phyloP scores from a whole-genome alignment of 1,140 invertebrate species.

The Eubasilissa regina region DNA sequence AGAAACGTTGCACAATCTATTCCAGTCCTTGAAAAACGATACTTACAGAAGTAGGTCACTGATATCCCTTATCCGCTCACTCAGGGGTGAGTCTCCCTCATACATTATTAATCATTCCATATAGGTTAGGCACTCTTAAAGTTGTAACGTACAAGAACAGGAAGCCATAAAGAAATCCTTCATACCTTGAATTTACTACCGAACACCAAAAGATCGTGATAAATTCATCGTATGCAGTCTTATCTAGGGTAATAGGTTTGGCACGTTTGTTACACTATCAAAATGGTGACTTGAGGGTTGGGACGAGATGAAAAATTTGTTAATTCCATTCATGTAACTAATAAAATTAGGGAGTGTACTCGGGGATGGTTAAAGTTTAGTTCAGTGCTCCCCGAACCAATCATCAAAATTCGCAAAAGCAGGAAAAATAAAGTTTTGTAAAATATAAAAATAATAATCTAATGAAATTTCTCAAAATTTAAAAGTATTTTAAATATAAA shows the following conservation, averaged over 20 bases:
- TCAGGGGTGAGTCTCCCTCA: not conserved
- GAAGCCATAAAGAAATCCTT: constrained; percentile 23
- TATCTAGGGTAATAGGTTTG: not conserved
- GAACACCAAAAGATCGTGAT: constrained; percentile 24
- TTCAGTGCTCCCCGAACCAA: too few relatives aligned
- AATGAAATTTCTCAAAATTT: too few relatives aligned
- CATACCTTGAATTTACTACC: constrained; percentile 2
- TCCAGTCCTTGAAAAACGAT: constrained; percentile 19
- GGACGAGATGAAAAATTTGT: too few relatives aligned
- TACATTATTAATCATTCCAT: constrained; percentile 25
- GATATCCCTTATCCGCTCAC: constrained; percentile 31
- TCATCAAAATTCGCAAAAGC: too few relatives aligned
- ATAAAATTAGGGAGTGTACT: too few relatives aligned
- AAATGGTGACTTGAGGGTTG: too few relatives aligned
- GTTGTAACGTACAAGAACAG: not conserved
- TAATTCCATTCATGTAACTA: too few relatives aligned
- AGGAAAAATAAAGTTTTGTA: too few relatives aligned
- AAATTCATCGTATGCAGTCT: constrained; percentile 33
- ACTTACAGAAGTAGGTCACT: constrained; percentile 12
- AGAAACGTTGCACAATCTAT: not conserved
- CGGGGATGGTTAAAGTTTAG: too few relatives aligned
- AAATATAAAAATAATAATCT: too few relatives aligned
- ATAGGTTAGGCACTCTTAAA: constrained; percentile 3
- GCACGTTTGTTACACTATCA: too few relatives aligned
- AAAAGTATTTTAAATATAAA: too few relatives aligned